Base-by-base conservation (phyloP, 1,140 invertebrate genomes). In the Saccostrea glomerata region DNA sequence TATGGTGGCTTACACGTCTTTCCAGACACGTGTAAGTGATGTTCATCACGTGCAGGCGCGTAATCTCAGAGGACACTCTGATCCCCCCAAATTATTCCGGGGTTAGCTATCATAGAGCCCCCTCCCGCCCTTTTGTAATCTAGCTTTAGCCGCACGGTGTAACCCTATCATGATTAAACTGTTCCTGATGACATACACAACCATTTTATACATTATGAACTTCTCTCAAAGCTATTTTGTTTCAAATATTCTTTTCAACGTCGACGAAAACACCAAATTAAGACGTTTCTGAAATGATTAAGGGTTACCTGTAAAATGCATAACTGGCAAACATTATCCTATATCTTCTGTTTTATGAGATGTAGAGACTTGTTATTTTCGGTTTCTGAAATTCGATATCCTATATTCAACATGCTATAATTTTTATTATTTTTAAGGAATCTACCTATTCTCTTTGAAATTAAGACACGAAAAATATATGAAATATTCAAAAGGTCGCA, bases 191-290 rank as follows among this genome's bases (percentile, higher is more conserved):
- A 77, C 70, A 77, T 30, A 77, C 23, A 36, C 70, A 77, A 36
- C 15, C 23, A 12, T 25, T 13, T 30, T 30, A 77, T 77, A 77
- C 70, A 77, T 36, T 77, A 36, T 77, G 15, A 25, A 77, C 70
- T 77, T 77, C 70, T 77, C 23, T 12, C 70, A 25, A 30, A 77
- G 70, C 70, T 77, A 77, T 77, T 77, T 36, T 40, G 70, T 77
- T 77, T 77, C 70, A 77, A 77, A 77, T 40, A 77, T 77, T 77
- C 70, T 36, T 77, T 77, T 77, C 70, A 77, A 77, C 70, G 23
- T 77, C 30, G 25, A 77, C 25, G 25, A 77, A 77, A 36, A 77
- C 70, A 77, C 70, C 70, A 77, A 11, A 77, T 77, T 77, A 77
- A 77, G 70, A 77, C 25, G 70, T 77, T 77, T 77, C 25, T 77